A percentile compares a stretch with the other conserved stretches of the same genome.
phyloP scores from a whole-genome alignment of 2,797 vertebrate species.

The Clarias pachynema region DNA sequence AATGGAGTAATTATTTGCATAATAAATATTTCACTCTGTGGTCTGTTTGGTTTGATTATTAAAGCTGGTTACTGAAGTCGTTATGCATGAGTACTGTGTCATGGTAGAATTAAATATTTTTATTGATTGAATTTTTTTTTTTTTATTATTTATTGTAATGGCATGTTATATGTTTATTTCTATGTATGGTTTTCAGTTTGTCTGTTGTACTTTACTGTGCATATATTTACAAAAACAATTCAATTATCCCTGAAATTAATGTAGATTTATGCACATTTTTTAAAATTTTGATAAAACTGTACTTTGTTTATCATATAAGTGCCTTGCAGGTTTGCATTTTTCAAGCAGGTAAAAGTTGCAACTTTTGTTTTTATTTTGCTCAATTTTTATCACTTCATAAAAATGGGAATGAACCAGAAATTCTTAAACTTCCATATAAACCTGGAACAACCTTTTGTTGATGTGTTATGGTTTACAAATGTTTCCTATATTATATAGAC shows the following conservation, averaged over 20 bases:
- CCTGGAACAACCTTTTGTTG: not conserved
- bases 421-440: not conserved
- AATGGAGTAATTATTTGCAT: slow-evolving; percentile 43
- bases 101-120: not conserved
- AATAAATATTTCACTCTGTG: slow-evolving; percentile 28
- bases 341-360: not conserved
- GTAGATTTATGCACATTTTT: not conserved
- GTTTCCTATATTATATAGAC: not conserved
- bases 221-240: not conserved
- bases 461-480: not conserved
- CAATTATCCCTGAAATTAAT: not conserved
- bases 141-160: not conserved
- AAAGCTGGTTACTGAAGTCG: slow-evolving; percentile 28
- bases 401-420: not conserved
- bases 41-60: slow-evolving; percentile 3
- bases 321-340: not conserved
- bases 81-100: slow-evolving; percentile 25
- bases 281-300: not conserved
- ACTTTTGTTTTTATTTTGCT: not conserved
- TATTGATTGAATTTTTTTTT: not conserved
- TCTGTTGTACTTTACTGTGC: not conserved
- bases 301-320: not conserved
- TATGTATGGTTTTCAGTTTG: not conserved
- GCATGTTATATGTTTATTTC: not conserved
- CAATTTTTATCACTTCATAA: not conserved